Evolutionary conservation across 2,888 invertebrate genomes (phyloP).

Genomic region (Tigriopus californicus): DNA sequence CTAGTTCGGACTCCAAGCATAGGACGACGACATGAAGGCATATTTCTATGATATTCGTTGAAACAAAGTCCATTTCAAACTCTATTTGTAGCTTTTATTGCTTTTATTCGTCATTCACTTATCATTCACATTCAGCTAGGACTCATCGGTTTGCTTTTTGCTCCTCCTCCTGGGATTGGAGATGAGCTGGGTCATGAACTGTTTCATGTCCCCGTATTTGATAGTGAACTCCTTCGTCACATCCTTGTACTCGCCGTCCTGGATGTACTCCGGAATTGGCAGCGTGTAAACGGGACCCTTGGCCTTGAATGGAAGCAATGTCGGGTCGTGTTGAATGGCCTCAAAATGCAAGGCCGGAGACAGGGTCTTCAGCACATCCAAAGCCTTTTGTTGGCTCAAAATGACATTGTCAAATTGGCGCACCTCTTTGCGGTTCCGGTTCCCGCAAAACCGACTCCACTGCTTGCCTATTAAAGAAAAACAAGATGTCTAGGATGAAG

Average conservation of each 20-base stretch:
- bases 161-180: background rate
- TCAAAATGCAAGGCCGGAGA: background rate
- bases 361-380: background rate
- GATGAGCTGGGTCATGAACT: slow-evolving; percentile 2
- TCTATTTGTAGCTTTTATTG: too few relatives aligned
- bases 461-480: too few relatives aligned
- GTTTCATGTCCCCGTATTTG: slow-evolving; percentile 3
- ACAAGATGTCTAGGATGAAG: too few relatives aligned
- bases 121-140: too few relatives aligned
- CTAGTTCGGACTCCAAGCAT: too few relatives aligned
- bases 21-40: too few relatives aligned
- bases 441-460: too few relatives aligned
- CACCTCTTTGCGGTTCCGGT: too few relatives aligned
- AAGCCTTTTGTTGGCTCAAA: background rate
- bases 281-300: background rate
- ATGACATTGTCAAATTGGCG: too few relatives aligned
- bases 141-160: background rate
- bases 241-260: slow-evolving; percentile 11
- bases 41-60: too few relatives aligned
- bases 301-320: background rate
- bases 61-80: too few relatives aligned
- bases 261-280: background rate
- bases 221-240: background rate
- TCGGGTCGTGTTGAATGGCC: background rate
- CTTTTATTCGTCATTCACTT: too few relatives aligned